phyloP scores from a whole-genome alignment of 2,888 invertebrate species.

The Andrena bucephala region DNA sequence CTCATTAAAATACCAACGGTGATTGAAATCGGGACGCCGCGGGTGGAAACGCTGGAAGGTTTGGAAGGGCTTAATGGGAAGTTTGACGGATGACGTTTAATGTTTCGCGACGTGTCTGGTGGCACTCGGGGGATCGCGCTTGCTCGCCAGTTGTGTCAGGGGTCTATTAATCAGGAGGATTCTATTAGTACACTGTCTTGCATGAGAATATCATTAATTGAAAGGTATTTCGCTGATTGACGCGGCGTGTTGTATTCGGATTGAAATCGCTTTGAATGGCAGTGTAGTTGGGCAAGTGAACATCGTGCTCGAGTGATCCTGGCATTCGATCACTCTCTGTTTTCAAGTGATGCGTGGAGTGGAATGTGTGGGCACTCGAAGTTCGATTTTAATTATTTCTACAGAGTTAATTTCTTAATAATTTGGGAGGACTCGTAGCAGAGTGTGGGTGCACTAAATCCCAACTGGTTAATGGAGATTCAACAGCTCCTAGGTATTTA shows the following conservation, averaged over 20 bases:
- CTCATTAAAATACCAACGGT: slow-evolving; percentile 17
- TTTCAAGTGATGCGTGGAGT: background rate
- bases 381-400: background rate
- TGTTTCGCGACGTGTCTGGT: slow-evolving; percentile 10
- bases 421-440: too few relatives aligned
- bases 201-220: background rate
- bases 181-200: slow-evolving; percentile 3
- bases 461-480: too few relatives aligned
- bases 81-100: slow-evolving; percentile 32
- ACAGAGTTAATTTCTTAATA: too few relatives aligned
- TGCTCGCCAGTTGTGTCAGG: background rate
- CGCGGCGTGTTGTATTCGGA: background rate
- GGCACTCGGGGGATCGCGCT: background rate
- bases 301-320: background rate
- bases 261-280: background rate
- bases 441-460: too few relatives aligned
- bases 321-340: background rate
- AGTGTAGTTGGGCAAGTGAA: background rate
- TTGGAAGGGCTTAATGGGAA: slow-evolving; percentile 9
- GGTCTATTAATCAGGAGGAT: background rate
- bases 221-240: slow-evolving; percentile 2
- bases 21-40: slow-evolving; percentile 7
- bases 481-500: too few relatives aligned
- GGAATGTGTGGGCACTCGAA: background rate
- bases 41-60: background rate